Conservation (phyloP, 2,888 invertebrate genomes). For the Ptilodon capucinus region DNA sequence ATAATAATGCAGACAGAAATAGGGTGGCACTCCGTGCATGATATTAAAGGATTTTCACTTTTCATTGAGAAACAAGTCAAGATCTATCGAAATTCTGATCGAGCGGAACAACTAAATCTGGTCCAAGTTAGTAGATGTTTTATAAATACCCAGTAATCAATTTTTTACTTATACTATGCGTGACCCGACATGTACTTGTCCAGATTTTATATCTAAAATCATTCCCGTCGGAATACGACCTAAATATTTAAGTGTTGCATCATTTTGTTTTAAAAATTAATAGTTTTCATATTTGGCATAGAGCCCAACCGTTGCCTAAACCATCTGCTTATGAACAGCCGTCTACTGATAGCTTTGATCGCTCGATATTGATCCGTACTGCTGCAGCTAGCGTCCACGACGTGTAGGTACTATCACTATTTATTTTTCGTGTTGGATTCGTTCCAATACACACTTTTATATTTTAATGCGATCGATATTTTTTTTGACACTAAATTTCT, state of each 20-base stretch:
- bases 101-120: too few species aligned
- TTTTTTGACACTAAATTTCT: conserved; percentile 19
- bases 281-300: conserved; percentile 50
- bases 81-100: too few species aligned
- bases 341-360: conserved; percentile 26
- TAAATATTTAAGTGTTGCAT: conserved; percentile 41
- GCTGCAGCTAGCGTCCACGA: conserved; percentile 12
- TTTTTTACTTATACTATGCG: too few species aligned
- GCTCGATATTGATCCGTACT: conserved; percentile 21
- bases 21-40: too few species aligned
- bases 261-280: conserved; percentile 51
- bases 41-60: too few species aligned
- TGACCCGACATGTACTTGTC: too few species aligned
- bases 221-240: conserved; percentile 29
- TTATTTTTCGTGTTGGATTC: conserved; percentile 3
- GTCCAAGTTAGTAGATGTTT: too few species aligned
- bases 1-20: too few species aligned
- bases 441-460: conserved; percentile 11
- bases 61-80: too few species aligned
- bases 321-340: conserved; percentile 17
- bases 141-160: too few species aligned
- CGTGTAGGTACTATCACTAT: background rate
- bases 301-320: conserved; percentile 46
- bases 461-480: conserved; percentile 20
- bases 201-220: conserved; percentile 12